Evolutionary conservation across 2,888 invertebrate species (phyloP).

Genomic region (Lochmaea crataegi): DNA sequence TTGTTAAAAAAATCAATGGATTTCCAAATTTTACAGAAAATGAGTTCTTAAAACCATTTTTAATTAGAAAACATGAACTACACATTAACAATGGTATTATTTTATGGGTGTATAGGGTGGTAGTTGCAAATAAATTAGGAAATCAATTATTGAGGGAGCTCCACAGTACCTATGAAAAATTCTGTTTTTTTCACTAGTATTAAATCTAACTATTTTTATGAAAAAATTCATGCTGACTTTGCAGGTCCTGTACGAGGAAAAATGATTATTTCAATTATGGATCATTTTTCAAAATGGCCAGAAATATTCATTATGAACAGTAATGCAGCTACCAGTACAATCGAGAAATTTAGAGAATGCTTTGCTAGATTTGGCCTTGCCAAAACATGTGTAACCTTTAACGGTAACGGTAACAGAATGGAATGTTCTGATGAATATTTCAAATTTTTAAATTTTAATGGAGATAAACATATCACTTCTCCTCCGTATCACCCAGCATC

Average conservation of each 20-base stretch:
- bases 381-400: constrained; percentile 45
- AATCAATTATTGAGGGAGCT: neutral
- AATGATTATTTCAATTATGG: too few species aligned
- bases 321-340: constrained; percentile 11
- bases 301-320: constrained; percentile 54
- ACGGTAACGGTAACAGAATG: too few species aligned
- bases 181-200: too few species aligned
- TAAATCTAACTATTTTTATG: constrained; percentile 36
- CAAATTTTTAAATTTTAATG: constrained; percentile 44
- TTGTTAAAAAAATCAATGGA: neutral
- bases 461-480: constrained; percentile 42
- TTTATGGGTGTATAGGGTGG: constrained; percentile 41
- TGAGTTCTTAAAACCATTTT: too few species aligned
- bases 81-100: constrained; percentile 34
- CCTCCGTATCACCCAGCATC: too few species aligned
- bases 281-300: constrained; percentile 61
- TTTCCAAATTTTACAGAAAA: too few species aligned
- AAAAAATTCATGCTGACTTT: constrained; percentile 63
- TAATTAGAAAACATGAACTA: constrained; percentile 16
- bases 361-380: constrained; percentile 51
- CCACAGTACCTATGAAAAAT: constrained; percentile 25
- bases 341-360: constrained; percentile 43
- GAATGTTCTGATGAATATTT: constrained; percentile 52
- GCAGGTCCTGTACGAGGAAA: constrained; percentile 46
- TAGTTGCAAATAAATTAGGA: constrained; percentile 34